Percentiles rank a stretch among this genome's conserved stretches.
Evolutionary conservation across 2,888 invertebrate species (phyloP).

Genomic region (Cephalotes varians): DNA sequence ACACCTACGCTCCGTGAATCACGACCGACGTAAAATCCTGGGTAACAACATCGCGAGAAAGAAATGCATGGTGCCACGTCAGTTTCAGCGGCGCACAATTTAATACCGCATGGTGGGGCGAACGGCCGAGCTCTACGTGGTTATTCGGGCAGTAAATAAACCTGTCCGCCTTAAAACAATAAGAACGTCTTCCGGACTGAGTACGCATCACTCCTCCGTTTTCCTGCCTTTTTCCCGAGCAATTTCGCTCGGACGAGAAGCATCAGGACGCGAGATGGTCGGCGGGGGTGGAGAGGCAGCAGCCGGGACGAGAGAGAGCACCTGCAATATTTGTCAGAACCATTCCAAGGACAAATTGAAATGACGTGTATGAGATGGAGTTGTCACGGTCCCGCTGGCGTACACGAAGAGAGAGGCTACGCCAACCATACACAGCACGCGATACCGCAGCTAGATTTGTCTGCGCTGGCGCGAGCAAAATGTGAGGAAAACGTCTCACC

Average conservation of each 20-base stretch:
- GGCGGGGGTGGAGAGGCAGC: conserved; percentile 19
- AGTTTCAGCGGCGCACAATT: conserved; percentile 69
- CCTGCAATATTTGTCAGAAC: conserved; percentile 80
- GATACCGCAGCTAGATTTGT: conserved; percentile 38
- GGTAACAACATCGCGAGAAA: conserved; percentile 53
- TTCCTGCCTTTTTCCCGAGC: conserved; percentile 59
- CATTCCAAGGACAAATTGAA: conserved; percentile 79
- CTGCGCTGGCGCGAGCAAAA: conserved; percentile 22
- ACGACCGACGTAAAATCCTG: conserved; percentile 63
- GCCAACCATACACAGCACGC: conserved; percentile 27
- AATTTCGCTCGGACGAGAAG: conserved; percentile 71
- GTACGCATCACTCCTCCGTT: conserved; percentile 67
- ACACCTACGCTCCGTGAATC: conserved; percentile 63
- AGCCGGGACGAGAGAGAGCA: conserved; percentile 59
- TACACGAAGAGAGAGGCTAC: conserved; percentile 28
- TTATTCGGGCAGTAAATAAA: conserved; percentile 84
- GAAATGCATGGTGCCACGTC: conserved; percentile 65
- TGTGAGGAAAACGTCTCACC: conserved; percentile 44
- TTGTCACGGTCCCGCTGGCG: conserved; percentile 69
- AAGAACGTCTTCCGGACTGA: conserved; percentile 78
- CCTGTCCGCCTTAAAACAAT: conserved; percentile 83
- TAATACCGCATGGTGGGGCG: conserved; percentile 58
- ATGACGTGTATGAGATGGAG: conserved; percentile 79
- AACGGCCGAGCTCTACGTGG: conserved; percentile 72
- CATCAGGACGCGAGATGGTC: conserved; percentile 12